Conservation (phyloP, 2,797 vertebrate species). For the Eulemur mongoz region DNA sequence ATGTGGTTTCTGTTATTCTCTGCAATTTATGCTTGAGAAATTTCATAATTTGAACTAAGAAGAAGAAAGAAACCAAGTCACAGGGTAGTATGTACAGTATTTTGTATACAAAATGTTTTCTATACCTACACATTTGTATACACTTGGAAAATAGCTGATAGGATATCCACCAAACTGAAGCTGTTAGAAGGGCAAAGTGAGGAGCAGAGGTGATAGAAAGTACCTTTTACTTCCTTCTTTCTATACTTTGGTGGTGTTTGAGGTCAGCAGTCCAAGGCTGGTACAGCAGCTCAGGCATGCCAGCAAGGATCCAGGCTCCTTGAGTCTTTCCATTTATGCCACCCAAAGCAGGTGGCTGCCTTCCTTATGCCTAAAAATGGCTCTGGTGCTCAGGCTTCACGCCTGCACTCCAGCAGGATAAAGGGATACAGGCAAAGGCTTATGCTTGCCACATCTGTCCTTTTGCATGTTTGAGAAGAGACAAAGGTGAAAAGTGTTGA, state of each 20-base stretch:
- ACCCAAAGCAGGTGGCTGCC: background rate
- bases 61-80: background rate
- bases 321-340: background rate
- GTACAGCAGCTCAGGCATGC: background rate
- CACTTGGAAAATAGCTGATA: background rate
- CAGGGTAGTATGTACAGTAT: background rate
- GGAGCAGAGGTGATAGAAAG: background rate
- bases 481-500: background rate
- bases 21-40: background rate
- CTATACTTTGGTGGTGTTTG: background rate
- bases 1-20: slow-evolving; percentile 20
- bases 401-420: background rate
- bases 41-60: background rate
- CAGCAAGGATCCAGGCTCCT: background rate
- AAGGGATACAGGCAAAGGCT: background rate
- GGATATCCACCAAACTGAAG: background rate
- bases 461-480: background rate
- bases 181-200: background rate
- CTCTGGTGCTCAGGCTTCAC: background rate
- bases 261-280: background rate
- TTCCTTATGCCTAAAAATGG: background rate
- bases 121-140: background rate
- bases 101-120: background rate
- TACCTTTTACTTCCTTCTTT: background rate
- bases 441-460: background rate